phyloP scores from a whole-genome alignment of 2,888 invertebrate species.

The Scaptodrosophila latifasciaeformis region DNA sequence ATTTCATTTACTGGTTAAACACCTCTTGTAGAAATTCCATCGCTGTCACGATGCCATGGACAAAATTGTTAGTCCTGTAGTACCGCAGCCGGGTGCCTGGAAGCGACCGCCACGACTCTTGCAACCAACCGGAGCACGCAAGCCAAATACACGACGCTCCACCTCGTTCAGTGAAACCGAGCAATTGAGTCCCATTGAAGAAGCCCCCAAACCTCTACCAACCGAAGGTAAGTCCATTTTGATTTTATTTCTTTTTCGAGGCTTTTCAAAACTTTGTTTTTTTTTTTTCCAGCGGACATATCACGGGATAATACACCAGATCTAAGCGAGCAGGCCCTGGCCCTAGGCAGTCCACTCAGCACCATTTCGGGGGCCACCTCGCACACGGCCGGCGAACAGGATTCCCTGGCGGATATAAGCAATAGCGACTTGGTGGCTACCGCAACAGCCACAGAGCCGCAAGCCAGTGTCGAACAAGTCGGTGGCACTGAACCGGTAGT shows the following conservation, averaged over 20 bases:
- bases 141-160: slow-evolving; percentile 71
- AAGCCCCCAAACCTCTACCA: slow-evolving; percentile 50
- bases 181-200: slow-evolving; percentile 74
- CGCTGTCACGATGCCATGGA: slow-evolving; percentile 84
- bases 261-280: background rate
- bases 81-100: slow-evolving; percentile 92
- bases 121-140: slow-evolving; percentile 72
- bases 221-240: slow-evolving; percentile 53
- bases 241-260: background rate
- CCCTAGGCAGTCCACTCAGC: slow-evolving; percentile 62
- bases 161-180: slow-evolving; percentile 76
- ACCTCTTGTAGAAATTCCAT: slow-evolving; percentile 75
- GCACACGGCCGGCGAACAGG: slow-evolving; percentile 59
- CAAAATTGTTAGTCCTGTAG: slow-evolving; percentile 93
- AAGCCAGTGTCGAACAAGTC: background rate
- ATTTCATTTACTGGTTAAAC: background rate
- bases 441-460: slow-evolving; percentile 4
- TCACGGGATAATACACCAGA: slow-evolving; percentile 70
- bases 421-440: slow-evolving; percentile 16
- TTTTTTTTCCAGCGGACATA: slow-evolving; percentile 53
- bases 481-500: slow-evolving; percentile 2
- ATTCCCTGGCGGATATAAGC: slow-evolving; percentile 38
- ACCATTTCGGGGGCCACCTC: slow-evolving; percentile 58
- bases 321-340: slow-evolving; percentile 48
- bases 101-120: slow-evolving; percentile 77